Base-by-base conservation (phyloP, 2,113 vertebrate species). In the Bubo bubo region DNA sequence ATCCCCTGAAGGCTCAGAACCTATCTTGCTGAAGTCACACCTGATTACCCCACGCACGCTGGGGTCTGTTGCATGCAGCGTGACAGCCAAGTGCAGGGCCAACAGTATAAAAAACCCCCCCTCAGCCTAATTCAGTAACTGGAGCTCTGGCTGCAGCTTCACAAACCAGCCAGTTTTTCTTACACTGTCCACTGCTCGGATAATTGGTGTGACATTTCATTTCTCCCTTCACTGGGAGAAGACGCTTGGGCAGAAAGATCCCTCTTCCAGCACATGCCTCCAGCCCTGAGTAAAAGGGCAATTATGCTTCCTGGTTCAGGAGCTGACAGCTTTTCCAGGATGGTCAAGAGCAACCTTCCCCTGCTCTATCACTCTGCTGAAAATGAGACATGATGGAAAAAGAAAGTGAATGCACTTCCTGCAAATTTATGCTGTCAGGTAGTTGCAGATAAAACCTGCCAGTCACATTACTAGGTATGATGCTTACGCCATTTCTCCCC, bases 161-260 rank as follows among this genome's bases (percentile, higher is more conserved):
- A 47, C 26, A n/a, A 85, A 87, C 55, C 30, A 84, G 88, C 30
- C 67, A 58, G 86, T 53, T 77, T 90, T 91, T 80, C 77, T 92
- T 58, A 32, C 88, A 49, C 93, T 88, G 63, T 80, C 93, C 75
- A 39, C 88, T 91, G 94, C 92, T 76, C 30, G 7, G 92, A 63
- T 96, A 96, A 98, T 94, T 93, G 97, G 93, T 75, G 92, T 96
- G 97, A 98, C 96, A 97, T 97, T 96, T 97, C 71, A 80, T 95
- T 96, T 95, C 92, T 97, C 87, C 84, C 66, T 91, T 94, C 3
- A 11, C 49, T 35, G 45, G 72, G 75, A 93, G 79, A 91, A 64
- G 88, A 91, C 15, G 11, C 56, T 86, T 8, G 1, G 86, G 93
- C 32, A 93, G 96, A 93, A 95, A 96, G 76, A 79, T 92, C 66